Evolutionary conservation across 2,797 vertebrate genomes (phyloP).

Genomic region (Hypotaenidia philippensis): DNA sequence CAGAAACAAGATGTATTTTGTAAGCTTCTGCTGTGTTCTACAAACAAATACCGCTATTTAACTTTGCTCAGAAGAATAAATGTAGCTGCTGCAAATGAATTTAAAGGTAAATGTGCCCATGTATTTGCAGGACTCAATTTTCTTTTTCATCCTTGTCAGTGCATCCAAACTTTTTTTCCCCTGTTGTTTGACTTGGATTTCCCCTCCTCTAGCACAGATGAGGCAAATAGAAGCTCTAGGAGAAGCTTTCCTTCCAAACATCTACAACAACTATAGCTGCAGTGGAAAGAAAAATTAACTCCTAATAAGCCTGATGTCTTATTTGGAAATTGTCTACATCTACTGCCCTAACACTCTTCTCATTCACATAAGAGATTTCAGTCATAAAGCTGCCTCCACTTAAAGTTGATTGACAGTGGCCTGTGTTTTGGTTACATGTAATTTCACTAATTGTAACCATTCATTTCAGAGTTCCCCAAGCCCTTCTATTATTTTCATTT

Average conservation of each 20-base stretch:
- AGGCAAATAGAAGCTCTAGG: background rate
- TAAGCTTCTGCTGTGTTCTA: background rate
- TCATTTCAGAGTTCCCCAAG: background rate
- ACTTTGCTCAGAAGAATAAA: background rate
- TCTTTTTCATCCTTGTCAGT: background rate
- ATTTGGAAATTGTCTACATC: background rate
- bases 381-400: background rate
- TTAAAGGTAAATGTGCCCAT: background rate
- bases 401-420: background rate
- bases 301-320: background rate
- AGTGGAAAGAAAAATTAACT: background rate
- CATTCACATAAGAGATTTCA: background rate
- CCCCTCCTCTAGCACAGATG: background rate
- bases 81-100: background rate
- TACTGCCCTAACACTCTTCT: background rate
- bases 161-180: background rate
- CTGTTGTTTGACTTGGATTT: background rate
- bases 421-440: background rate
- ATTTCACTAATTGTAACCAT: background rate
- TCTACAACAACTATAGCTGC: rapidly evolving
- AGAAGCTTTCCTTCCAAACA: background rate
- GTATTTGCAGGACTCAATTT: background rate
- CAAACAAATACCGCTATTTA: background rate
- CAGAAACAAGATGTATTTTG: background rate
- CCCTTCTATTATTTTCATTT: background rate